Percentiles rank a stretch among this genome's conserved stretches.
These are phyloP conservation scores for Porphyrio hochstetteri DNA, from an alignment of 2,113 vertebrate species.

Conservation along the genomic window DNA sequence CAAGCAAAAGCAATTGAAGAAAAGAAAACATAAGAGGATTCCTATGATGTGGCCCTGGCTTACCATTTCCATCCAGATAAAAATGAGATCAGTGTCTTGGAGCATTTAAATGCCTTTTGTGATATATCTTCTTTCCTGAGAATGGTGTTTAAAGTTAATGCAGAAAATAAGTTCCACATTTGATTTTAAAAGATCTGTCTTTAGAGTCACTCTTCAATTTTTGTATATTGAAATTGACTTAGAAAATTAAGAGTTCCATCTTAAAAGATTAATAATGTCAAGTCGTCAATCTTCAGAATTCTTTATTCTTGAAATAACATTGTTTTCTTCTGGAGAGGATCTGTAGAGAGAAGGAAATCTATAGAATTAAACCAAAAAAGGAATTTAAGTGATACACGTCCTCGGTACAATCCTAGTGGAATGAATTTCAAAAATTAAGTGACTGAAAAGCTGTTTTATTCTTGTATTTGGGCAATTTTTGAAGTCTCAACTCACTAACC, in stretches of 20 bases:
- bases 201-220: not conserved
- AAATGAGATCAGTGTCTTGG: not conserved
- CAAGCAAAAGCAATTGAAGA: not conserved
- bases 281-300: not conserved
- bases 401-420: not conserved
- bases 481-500: not conserved
- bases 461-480: not conserved
- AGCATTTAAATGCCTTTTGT: not conserved
- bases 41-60: not conserved
- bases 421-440: not conserved
- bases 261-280: not conserved
- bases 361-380: not conserved
- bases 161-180: not conserved
- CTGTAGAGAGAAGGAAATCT: not conserved
- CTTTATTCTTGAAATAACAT: not conserved
- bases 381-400: not conserved
- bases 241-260: not conserved
- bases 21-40: not conserved
- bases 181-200: not conserved
- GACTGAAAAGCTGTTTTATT: not conserved
- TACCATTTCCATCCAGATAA: not conserved
- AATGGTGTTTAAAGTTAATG: not conserved
- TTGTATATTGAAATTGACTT: not conserved
- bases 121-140: not conserved
- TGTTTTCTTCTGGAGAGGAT: not conserved